Evolutionary conservation across 2,888 invertebrate genomes (phyloP).

Genomic region (Junonia oenone): DNA sequence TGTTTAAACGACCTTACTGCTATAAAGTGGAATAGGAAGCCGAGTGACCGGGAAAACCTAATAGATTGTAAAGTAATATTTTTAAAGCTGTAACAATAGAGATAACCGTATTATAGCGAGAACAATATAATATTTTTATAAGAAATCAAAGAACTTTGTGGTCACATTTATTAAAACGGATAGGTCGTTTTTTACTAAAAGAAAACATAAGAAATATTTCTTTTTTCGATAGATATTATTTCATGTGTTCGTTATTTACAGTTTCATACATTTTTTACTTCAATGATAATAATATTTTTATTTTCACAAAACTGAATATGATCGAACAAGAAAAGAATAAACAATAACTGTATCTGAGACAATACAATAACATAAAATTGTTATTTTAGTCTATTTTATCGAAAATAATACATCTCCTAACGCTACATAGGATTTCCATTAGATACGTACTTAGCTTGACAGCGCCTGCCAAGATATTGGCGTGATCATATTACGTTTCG

Average conservation of each 20-base stretch:
- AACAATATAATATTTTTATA: not conserved
- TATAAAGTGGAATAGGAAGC: constrained; percentile 57
- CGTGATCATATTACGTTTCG: constrained; percentile 63
- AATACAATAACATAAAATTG: not conserved
- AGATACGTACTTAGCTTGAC: constrained; percentile 60
- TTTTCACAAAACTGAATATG: no score
- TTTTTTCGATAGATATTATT: no score
- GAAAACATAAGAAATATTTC: no score
- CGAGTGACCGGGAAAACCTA: constrained; percentile 44
- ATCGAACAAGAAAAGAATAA: not conserved
- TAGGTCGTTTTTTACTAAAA: no score
- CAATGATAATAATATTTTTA: not conserved
- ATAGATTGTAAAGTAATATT: constrained; percentile 22
- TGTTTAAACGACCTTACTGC: constrained; percentile 43
- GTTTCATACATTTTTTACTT: no score
- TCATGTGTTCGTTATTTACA: no score
- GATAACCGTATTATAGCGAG: not conserved
- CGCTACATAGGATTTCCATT: constrained; percentile 70
- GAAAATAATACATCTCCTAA: not conserved
- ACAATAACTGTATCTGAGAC: not conserved
- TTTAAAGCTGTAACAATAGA: constrained; percentile 27
- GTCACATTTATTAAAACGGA: no score
- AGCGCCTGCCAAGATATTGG: constrained; percentile 48
- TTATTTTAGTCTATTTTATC: not conserved
- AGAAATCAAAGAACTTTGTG: not conserved